These are phyloP conservation scores for Cerceris rybyensis DNA, from an alignment of 2,888 invertebrate genomes.

Conservation along the genomic window DNA sequence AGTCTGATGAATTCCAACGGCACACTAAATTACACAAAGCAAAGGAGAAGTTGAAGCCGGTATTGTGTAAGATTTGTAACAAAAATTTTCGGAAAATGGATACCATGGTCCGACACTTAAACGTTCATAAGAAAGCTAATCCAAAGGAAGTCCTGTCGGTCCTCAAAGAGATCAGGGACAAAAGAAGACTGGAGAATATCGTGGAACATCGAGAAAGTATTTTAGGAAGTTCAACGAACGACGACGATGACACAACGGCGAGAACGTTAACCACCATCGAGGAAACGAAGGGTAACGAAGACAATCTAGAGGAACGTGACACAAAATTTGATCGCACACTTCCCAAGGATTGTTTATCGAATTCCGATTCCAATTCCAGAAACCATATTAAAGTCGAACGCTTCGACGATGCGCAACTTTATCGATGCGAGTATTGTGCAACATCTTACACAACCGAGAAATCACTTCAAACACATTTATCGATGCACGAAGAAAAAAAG, in stretches of 20 bases:
- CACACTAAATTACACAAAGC: slow-evolving; percentile 62
- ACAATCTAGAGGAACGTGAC: slow-evolving; percentile 16
- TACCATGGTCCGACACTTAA: slow-evolving; percentile 76
- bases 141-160: slow-evolving; percentile 74
- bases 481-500: slow-evolving; percentile 63
- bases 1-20: slow-evolving; percentile 59
- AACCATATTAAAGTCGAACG: slow-evolving; percentile 34
- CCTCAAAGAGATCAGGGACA: slow-evolving; percentile 73
- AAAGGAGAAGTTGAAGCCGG: slow-evolving; percentile 62
- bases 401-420: slow-evolving; percentile 1
- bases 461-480: slow-evolving; percentile 60
- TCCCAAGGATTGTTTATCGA: slow-evolving; percentile 23
- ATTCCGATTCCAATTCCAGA: slow-evolving; percentile 43
- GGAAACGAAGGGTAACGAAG: slow-evolving; percentile 1
- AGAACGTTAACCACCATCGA: slow-evolving; percentile 4
- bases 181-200: slow-evolving; percentile 62
- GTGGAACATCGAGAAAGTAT: slow-evolving; percentile 11
- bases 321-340: slow-evolving; percentile 21
- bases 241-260: slow-evolving; percentile 8
- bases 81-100: slow-evolving; percentile 73
- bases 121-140: slow-evolving; percentile 74
- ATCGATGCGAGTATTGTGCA: slow-evolving; percentile 61
- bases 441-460: slow-evolving; percentile 58
- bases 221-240: not conserved
- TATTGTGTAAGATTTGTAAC: slow-evolving; percentile 72